Conservation (phyloP, 2,888 invertebrate species). For the Limnephilus auricula region DNA sequence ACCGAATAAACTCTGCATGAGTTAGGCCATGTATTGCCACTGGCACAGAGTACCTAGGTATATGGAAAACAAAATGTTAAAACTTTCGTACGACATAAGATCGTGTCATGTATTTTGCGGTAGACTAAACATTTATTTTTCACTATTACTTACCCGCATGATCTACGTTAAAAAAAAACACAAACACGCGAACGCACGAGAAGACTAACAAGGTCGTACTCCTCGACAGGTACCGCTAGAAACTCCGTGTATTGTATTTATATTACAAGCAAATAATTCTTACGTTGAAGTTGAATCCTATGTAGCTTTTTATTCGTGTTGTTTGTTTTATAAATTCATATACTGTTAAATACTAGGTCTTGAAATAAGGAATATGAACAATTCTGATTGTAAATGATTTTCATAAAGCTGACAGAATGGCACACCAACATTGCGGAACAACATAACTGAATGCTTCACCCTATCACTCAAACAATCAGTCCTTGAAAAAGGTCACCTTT, state of each 20-base stretch:
- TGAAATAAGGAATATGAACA: neutral
- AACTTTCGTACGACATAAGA: too few species aligned
- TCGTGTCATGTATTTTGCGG: too few species aligned
- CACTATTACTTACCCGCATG: neutral
- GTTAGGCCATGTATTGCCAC: too few species aligned
- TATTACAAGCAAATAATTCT: neutral
- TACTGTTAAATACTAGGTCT: neutral
- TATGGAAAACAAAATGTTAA: too few species aligned
- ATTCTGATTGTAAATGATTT: neutral
- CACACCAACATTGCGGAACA: neutral
- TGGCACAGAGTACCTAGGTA: too few species aligned
- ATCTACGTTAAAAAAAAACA: neutral
- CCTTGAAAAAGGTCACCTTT: neutral
- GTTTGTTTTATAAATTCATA: neutral
- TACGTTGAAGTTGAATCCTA: neutral
- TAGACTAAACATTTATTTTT: too few species aligned
- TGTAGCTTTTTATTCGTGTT: neutral
- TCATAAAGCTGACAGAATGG: neutral
- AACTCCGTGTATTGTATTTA: neutral
- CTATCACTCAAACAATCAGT: neutral
- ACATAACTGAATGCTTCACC: neutral
- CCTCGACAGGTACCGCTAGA: neutral
- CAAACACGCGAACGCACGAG: neutral
- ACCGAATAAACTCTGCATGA: too few species aligned
- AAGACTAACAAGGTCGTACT: neutral